A percentile compares a stretch with the other conserved stretches of the same genome.
Evolutionary conservation across 2,797 vertebrate genomes (phyloP).

Genomic region (Liparis tanakae): DNA sequence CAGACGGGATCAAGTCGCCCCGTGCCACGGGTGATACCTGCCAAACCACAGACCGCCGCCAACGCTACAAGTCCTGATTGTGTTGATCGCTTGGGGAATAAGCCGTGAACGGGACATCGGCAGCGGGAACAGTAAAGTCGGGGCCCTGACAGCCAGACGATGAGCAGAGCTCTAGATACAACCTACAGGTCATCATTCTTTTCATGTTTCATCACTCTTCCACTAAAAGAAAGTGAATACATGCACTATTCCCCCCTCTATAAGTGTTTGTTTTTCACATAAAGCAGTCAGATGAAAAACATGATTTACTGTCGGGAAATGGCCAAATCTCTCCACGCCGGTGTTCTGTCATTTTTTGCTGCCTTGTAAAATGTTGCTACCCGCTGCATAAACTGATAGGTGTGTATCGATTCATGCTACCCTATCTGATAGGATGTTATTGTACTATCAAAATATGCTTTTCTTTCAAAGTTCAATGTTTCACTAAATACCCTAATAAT

Average conservation of each 20-base stretch:
- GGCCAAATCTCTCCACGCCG: not conserved
- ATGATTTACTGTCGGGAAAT: conserved; percentile 15
- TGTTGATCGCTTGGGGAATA: not conserved
- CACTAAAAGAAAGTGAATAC: not conserved
- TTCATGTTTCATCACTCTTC: not conserved
- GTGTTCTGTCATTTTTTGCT: no score
- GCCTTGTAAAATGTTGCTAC: no score
- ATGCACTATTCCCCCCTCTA: not conserved
- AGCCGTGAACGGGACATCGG: not conserved
- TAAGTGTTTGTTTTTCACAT: conserved; percentile 3
- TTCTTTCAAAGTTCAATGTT: no score
- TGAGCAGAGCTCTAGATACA: not conserved
- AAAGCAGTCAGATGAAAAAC: not conserved
- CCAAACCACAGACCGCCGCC: conserved; percentile 2
- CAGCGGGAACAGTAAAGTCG: not conserved
- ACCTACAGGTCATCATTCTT: not conserved
- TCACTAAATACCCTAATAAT: no score
- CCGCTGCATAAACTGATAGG: no score
- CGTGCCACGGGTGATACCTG: conserved; percentile 9
- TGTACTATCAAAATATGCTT: no score
- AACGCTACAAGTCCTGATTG: not conserved
- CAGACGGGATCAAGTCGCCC: conserved; percentile 26
- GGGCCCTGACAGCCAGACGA: not conserved
- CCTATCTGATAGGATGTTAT: no score
- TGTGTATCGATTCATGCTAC: no score